Evolutionary conservation across 2,113 vertebrate species (phyloP), one percentile per base, ranked within the genome.

Genomic region (Muntiacus reevesi): DNA sequence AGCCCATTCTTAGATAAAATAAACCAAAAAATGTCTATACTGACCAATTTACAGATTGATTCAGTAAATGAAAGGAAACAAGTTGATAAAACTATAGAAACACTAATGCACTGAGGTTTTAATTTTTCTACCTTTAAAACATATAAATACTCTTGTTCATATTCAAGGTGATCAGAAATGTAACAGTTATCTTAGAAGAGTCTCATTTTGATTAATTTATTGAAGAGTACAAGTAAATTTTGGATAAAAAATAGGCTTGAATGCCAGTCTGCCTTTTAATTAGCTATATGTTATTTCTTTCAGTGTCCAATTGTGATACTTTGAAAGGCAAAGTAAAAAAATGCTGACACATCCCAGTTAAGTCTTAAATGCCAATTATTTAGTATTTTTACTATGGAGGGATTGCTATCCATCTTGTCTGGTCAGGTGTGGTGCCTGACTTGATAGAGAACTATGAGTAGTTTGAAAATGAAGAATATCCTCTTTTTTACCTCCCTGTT

Each of bases 261-360:
- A 28, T 86, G 10, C 54, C 50, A 87, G 33, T 7, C 12, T 52
- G 13, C n/a, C 45, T 93, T 84, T 94, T 89, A 96, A 40, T 71
- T 71, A 94, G n/a, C 15, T 95, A 12, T 54, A 76, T 91, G 87
- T 84, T 57, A 88, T 76, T 92, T 94, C 87, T 92, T 90, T 67
- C 36, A 79, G 40, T 87, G 7, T 43, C 55, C 16, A 94, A 7
- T 57, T 82, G 33, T 86, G 93, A 17, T 3, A 71, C 28, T 96
- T 76, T 95, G 45, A 21, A 90, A 90, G 28, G 36, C 64, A 94
- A 93, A 88, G 33, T 59, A 10, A 87, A 52, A 88, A 87, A 92
- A 94, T 89, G 17, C 55, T 76, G 25, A 52, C 11, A 36, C n/a
- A 60, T 91, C 17, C 43, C 76, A 82, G 40, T 25, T 88, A 50